Evolutionary conservation across 2,113 vertebrate species (phyloP), one percentile per base, ranked within the genome.

Genomic region (Anoplopoma fimbria): DNA sequence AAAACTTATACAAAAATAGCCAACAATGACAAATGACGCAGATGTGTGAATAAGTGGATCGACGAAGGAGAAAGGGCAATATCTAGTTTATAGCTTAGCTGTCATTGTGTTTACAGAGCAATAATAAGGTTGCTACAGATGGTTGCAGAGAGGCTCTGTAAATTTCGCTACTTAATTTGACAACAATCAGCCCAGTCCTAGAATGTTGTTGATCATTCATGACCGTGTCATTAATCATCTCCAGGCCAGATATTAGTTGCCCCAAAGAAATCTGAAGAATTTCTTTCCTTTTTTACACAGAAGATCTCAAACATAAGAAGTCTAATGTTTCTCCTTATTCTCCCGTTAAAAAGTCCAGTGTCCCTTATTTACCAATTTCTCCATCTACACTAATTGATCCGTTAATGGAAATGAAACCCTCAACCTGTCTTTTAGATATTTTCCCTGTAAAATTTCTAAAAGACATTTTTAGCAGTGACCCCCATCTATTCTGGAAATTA

Each of bases 1-100:
- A 72, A 45, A 75, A 29, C 42, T 63, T 49, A 4, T 12, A 29
- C 62, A 38, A 47, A 78, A 82, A 85, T 58, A 78, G 57, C 9
- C 29, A 34, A 62, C 34, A 19, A 75, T 63, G 75, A 77, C 58
- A 64, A 75, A 86, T 69, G 36, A 36, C 4, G 4, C 23, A 69
- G 17, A 67, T 60, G 10, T 42, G 23, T 62, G 57, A 69, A 65
- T 42, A 70, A 71, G 70, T 15, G 19, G 40, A 23, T 47, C 13
- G 25, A 53, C 69, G 25, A 69, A 23, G 36, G 25, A 10, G 45
- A 33, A 29, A 8, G 15, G 36, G 51, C 17, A 9, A 31, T n/a
- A n/a, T 40, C 51, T 29, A 8, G 40, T 61, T 76, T 12, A 34
- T 63, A 51, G 25, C 6, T 57, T 4, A 57, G 33, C 25, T 72